Evolutionary conservation across 2,888 invertebrate species (phyloP).

Genomic region (Petrolisthes manimaculis): DNA sequence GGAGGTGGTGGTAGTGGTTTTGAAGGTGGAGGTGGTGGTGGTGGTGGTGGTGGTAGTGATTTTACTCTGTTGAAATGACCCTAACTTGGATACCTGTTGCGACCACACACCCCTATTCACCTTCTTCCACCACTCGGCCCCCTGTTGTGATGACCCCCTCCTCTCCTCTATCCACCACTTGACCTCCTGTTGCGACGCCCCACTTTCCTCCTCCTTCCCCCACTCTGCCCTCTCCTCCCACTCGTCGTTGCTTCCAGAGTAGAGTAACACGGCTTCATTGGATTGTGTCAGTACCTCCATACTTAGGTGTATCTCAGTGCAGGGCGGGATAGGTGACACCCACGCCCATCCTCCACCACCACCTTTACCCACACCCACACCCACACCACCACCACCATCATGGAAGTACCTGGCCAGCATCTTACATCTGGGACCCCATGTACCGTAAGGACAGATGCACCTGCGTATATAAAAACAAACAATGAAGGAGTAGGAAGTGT

Average conservation of each 20-base stretch:
- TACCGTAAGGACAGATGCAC: slow-evolving; percentile 85
- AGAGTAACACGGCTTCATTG: slow-evolving; percentile 87
- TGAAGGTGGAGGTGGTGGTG: not conserved
- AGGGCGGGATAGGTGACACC: slow-evolving; percentile 88
- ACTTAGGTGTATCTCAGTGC: slow-evolving; percentile 85
- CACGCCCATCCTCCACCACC: slow-evolving; percentile 79
- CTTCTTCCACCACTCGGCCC: too few species aligned
- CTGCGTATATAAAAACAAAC: slow-evolving; percentile 68
- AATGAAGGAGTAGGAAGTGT: not conserved
- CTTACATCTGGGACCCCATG: slow-evolving; percentile 85
- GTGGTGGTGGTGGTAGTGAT: too few species aligned
- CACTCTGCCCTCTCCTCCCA: too few species aligned
- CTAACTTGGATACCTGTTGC: too few species aligned
- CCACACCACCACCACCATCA: slow-evolving; percentile 10
- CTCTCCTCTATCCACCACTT: too few species aligned
- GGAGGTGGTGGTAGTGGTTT: too few species aligned
- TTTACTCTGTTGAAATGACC: too few species aligned
- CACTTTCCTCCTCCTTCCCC: too few species aligned
- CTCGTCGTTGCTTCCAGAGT: slow-evolving; percentile 70
- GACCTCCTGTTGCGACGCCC: too few species aligned
- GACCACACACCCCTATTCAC: too few species aligned
- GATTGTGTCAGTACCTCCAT: slow-evolving; percentile 84
- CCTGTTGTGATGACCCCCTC: not conserved
- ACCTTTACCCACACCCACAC: not conserved
- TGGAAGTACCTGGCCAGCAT: slow-evolving; percentile 48